Evolutionary conservation across 2,797 vertebrate genomes (phyloP).

Genomic region (Chelmon rostratus): DNA sequence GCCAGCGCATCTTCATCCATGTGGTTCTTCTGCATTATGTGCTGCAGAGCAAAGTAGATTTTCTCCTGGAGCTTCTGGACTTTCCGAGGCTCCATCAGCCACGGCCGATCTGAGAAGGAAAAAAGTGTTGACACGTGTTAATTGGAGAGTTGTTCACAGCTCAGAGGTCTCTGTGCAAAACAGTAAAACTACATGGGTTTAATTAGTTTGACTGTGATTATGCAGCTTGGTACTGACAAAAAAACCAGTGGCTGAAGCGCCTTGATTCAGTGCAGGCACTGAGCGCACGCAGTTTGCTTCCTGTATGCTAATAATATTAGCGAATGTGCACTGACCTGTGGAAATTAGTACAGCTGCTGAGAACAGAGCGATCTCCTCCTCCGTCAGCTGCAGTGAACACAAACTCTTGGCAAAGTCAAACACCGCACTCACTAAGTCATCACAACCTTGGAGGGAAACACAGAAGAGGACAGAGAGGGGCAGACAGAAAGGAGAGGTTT

Average conservation of each 20-base stretch:
- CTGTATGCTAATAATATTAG: conserved; percentile 10
- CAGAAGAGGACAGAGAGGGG: conserved; percentile 35
- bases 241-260: not conserved
- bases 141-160: not conserved
- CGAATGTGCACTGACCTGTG: conserved; percentile 88
- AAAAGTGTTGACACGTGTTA: not conserved
- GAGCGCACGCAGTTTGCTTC: not conserved
- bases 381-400: conserved; percentile 97
- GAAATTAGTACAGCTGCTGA: conserved; percentile 99
- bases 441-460: conserved; percentile 89
- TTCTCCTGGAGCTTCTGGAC: conserved; percentile 99
- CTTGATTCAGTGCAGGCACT: conserved; percentile 1
- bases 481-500: conserved; percentile 34
- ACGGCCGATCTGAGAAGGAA: conserved; percentile 91
- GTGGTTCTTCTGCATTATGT: conserved; percentile 99
- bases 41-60: conserved; percentile 99
- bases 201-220: conserved; percentile 5
- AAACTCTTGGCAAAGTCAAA: conserved; percentile 99
- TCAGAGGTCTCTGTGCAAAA: not conserved
- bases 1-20: conserved; percentile 96
- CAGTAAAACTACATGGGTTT: not conserved
- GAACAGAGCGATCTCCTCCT: conserved; percentile 99
- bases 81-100: conserved; percentile 98
- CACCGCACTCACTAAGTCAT: conserved; percentile 97
- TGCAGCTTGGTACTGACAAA: not conserved